Conservation (phyloP, 2,113 vertebrate species). For the Chionis minor region DNA sequence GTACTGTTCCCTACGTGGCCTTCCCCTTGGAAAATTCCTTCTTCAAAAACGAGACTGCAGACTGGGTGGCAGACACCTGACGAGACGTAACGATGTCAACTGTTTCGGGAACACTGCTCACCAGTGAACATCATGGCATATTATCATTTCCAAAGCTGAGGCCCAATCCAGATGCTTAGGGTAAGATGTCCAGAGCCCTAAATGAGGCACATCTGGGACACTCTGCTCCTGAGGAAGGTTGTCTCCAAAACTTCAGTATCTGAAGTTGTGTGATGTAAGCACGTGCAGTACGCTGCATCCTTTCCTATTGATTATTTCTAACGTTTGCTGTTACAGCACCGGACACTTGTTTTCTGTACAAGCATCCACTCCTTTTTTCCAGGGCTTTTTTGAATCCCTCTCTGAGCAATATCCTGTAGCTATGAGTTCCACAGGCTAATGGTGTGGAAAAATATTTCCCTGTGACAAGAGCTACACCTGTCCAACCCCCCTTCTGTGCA, state of each 20-base stretch:
- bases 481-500: slow-evolving; percentile 27
- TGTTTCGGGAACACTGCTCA: neutral
- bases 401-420: slow-evolving; percentile 45
- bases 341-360: neutral
- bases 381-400: neutral
- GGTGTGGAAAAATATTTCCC: slow-evolving; percentile 64
- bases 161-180: neutral
- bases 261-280: neutral
- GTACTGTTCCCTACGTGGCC: neutral
- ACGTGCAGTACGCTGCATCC: neutral
- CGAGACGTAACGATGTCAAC: neutral
- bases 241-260: neutral
- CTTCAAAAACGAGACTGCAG: neutral
- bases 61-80: neutral
- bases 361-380: neutral
- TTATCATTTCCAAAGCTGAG: neutral
- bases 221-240: neutral
- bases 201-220: neutral
- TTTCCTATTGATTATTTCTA: neutral
- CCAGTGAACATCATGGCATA: neutral
- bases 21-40: neutral
- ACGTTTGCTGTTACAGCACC: neutral
- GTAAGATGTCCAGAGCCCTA: neutral
- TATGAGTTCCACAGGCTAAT: slow-evolving; percentile 59
- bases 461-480: slow-evolving; percentile 60